Percentiles rank a stretch among this genome's conserved stretches.
phyloP scores from a whole-genome alignment of 1,140 invertebrate genomes.

The Andricus grossulariae region DNA sequence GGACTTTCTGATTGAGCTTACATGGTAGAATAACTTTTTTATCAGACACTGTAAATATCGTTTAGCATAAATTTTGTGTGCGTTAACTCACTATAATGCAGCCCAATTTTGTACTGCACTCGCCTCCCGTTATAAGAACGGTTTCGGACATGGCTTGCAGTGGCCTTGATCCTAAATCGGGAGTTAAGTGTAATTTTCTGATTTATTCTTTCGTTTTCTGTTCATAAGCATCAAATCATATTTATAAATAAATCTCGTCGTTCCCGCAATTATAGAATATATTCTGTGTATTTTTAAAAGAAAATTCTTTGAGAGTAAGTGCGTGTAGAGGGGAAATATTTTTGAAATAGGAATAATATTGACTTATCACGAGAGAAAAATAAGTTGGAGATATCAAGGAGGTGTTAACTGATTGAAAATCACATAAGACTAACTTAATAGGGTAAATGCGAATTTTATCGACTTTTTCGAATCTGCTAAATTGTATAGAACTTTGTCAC shows the following conservation, averaged over 20 bases:
- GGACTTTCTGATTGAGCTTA: no score
- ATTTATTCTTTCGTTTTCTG: no score
- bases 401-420: background rate
- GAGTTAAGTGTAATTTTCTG: no score
- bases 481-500: background rate
- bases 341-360: background rate
- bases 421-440: slow-evolving; percentile 20
- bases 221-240: background rate
- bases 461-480: background rate
- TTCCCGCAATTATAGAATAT: background rate
- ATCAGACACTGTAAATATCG: no score
- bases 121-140: no score
- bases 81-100: no score
- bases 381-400: slow-evolving; percentile 13
- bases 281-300: background rate
- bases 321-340: background rate
- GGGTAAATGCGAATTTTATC: slow-evolving; percentile 10
- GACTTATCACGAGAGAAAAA: background rate
- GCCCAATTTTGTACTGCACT: no score
- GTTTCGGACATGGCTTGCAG: no score
- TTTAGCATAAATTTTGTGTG: no score
- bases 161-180: no score
- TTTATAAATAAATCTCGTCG: background rate
- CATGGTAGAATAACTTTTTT: no score
- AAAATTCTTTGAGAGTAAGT: background rate